phyloP scores from a whole-genome alignment of 2,888 invertebrate species.

The Apodemia hepburni region DNA sequence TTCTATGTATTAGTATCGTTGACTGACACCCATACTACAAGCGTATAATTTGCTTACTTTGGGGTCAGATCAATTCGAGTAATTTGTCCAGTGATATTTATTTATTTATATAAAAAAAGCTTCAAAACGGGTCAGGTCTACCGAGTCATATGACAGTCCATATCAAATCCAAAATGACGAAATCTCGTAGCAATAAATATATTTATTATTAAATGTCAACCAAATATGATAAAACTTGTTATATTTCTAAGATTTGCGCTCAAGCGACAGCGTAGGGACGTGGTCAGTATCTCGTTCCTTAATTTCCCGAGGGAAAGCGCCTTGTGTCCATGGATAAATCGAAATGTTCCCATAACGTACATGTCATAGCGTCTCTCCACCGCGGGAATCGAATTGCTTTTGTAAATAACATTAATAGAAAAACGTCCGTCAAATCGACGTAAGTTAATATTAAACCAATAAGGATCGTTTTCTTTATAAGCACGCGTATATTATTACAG shows the following conservation, averaged over 20 bases:
- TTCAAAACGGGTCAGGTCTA: too few species aligned
- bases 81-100: too few species aligned
- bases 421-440: conserved; percentile 13
- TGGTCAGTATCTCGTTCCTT: conserved; percentile 67
- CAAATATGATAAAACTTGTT: conserved; percentile 21
- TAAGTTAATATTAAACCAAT: not conserved
- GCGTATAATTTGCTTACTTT: too few species aligned
- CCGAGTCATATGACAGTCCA: too few species aligned
- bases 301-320: conserved; percentile 70
- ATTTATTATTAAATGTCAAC: conserved; percentile 14
- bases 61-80: too few species aligned
- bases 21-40: too few species aligned
- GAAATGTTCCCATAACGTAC: conserved; percentile 54
- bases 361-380: conserved; percentile 47
- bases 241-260: conserved; percentile 16
- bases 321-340: conserved; percentile 64
- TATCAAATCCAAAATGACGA: not conserved
- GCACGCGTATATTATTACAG: not conserved
- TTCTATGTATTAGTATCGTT: too few species aligned
- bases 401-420: conserved; percentile 49
- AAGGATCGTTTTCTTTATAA: not conserved
- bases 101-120: too few species aligned
- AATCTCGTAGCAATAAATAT: not conserved
- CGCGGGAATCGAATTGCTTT: conserved; percentile 49
- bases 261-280: conserved; percentile 36